Percentiles rank a stretch among this genome's conserved stretches.
Evolutionary conservation across 2,888 invertebrate species (phyloP).

Genomic region (Hesperia comma): DNA sequence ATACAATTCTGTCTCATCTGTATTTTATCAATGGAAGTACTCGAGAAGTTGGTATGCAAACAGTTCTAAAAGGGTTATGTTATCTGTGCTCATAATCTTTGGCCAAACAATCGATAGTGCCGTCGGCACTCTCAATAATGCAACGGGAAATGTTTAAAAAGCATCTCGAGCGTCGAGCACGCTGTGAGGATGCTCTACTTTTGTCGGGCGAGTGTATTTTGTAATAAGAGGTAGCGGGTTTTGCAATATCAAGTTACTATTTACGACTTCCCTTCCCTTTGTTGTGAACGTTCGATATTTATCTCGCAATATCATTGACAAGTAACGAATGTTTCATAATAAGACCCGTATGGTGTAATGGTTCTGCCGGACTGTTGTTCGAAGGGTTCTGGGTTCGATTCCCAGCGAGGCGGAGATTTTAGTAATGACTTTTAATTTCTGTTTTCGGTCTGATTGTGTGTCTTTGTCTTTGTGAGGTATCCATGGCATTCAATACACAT

Average conservation of each 20-base stretch:
- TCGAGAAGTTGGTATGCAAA: constrained; percentile 2
- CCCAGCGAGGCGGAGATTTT: no score
- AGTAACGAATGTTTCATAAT: no score
- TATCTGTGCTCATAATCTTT: constrained; percentile 39
- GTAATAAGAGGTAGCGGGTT: constrained; percentile 1
- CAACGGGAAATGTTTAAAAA: constrained; percentile 62
- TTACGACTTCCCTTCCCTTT: neutral
- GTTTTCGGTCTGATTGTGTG: no score
- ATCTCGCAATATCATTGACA: no score
- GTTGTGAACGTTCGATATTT: no score
- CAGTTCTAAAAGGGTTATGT: neutral
- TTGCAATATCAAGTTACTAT: neutral
- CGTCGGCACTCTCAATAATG: constrained; percentile 54
- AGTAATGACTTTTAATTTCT: no score
- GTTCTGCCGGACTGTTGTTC: no score
- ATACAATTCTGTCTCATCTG: neutral
- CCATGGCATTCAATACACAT: no score
- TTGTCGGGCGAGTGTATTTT: constrained; percentile 46
- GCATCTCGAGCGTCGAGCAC: constrained; percentile 52
- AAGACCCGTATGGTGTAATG: no score
- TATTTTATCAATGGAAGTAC: neutral
- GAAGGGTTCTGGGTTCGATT: no score
- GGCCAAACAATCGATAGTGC: constrained; percentile 55
- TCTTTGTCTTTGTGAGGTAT: no score
- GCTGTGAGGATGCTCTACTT: constrained; percentile 51